These are phyloP conservation scores for Rafetus swinhoei DNA, from an alignment of 2,113 vertebrate genomes.

Conservation along the genomic window DNA sequence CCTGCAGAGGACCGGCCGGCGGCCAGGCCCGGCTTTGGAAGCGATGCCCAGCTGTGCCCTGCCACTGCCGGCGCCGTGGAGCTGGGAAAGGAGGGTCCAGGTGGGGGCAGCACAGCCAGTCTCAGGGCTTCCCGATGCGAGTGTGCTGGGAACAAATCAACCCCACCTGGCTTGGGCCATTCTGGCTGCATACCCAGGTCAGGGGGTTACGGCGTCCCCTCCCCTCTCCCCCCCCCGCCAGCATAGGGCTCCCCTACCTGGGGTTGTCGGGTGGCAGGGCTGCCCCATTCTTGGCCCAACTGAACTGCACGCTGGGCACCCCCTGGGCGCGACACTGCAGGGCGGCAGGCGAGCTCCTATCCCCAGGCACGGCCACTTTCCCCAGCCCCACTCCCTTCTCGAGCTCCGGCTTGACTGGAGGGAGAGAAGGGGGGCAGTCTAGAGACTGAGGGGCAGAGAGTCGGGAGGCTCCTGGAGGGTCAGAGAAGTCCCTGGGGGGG, in stretches of 20 bases:
- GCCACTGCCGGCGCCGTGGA: neutral
- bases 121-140: too few relatives aligned
- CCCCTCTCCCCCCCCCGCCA: constrained; percentile 33
- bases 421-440: neutral
- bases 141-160: neutral
- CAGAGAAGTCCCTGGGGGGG: neutral
- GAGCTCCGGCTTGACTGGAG: neutral
- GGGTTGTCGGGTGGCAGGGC: constrained; percentile 80
- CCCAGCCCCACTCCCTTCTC: neutral
- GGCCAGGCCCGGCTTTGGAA: neutral
- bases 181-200: constrained; percentile 61
- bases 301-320: constrained; percentile 76
- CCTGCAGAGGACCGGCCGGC: neutral
- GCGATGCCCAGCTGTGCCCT: constrained; percentile 24
- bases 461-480: neutral
- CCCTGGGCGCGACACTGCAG: constrained; percentile 76
- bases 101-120: too few relatives aligned
- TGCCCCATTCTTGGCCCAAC: constrained; percentile 82
- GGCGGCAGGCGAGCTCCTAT: constrained; percentile 9
- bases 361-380: neutral
- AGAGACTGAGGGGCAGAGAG: neutral
- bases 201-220: neutral
- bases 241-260: constrained; percentile 68
- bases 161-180: constrained; percentile 47
- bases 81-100: neutral